Conservation (phyloP, 2,888 invertebrate genomes). For the Furcula furcula region DNA sequence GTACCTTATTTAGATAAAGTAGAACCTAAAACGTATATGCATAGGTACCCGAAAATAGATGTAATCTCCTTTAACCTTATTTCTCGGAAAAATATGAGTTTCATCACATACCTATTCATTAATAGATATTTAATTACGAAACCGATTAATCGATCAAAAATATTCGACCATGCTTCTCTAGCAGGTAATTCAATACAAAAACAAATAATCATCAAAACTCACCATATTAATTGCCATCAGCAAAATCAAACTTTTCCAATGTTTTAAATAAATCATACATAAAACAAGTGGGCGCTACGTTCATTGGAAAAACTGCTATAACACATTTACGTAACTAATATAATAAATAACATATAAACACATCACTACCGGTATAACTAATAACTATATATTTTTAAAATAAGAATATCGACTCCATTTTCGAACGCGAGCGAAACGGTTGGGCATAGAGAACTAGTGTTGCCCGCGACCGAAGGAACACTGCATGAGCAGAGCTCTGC, state of each 20-base stretch:
- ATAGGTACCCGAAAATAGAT: too few relatives aligned
- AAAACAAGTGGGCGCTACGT: constrained; percentile 69
- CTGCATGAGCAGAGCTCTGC: constrained; percentile 41
- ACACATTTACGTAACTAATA: constrained; percentile 44
- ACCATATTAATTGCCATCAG: constrained; percentile 79
- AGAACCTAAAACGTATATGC: too few relatives aligned
- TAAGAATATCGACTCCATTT: constrained; percentile 32
- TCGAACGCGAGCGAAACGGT: constrained; percentile 31
- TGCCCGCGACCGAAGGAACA: constrained; percentile 45
- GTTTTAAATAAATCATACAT: constrained; percentile 81
- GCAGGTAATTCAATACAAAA: constrained; percentile 3
- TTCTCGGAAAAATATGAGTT: constrained; percentile 5
- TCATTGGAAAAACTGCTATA: constrained; percentile 60
- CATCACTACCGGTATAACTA: constrained; percentile 21
- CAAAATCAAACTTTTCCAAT: constrained; percentile 76
- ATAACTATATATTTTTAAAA: constrained; percentile 15
- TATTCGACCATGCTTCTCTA: neutral
- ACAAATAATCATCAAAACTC: constrained; percentile 42
- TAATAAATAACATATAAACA: constrained; percentile 16
- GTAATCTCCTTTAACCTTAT: constrained; percentile 7
- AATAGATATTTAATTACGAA: constrained; percentile 21
- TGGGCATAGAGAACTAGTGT: constrained; percentile 44
- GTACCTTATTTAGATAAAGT: too few relatives aligned
- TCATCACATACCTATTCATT: constrained; percentile 1
- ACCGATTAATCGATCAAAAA: constrained; percentile 18